Percentiles rank a stretch among this genome's conserved stretches.
Evolutionary conservation across 2,113 vertebrate genomes (phyloP).

Genomic region (Sylvietta virens): DNA sequence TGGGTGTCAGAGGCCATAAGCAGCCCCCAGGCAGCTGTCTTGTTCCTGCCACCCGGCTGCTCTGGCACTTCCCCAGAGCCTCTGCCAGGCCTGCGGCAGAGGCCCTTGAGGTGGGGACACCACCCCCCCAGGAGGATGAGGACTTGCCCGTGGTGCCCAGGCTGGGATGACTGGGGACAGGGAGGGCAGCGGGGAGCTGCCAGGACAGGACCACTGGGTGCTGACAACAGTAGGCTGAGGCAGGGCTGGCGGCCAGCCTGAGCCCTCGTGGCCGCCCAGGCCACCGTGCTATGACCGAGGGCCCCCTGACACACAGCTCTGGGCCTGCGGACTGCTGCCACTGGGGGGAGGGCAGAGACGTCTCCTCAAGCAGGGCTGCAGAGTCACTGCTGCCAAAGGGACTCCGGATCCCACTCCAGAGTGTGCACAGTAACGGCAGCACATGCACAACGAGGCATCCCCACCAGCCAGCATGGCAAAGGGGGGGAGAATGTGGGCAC

Average conservation of each 20-base stretch:
- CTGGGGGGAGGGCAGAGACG: rapidly evolving
- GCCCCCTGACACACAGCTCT: neutral
- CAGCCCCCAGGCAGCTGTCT: neutral
- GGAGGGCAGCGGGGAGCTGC: neutral
- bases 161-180: neutral
- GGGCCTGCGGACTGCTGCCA: neutral
- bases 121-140: neutral
- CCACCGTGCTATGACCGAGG: neutral
- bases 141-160: rapidly evolving
- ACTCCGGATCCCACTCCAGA: neutral
- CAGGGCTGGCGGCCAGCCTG: neutral
- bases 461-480: neutral
- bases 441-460: neutral
- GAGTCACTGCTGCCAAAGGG: rapidly evolving
- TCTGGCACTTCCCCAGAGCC: rapidly evolving
- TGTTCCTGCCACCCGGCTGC: rapidly evolving
- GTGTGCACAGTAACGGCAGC: neutral
- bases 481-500: rapidly evolving
- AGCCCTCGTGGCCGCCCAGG: neutral
- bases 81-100: neutral
- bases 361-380: neutral
- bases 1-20: neutral
- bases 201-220: neutral
- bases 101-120: rapidly evolving
- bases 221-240: neutral